These are phyloP conservation scores for Dryomyza anilis DNA, from an alignment of 2,888 invertebrate genomes.

Conservation along the genomic window DNA sequence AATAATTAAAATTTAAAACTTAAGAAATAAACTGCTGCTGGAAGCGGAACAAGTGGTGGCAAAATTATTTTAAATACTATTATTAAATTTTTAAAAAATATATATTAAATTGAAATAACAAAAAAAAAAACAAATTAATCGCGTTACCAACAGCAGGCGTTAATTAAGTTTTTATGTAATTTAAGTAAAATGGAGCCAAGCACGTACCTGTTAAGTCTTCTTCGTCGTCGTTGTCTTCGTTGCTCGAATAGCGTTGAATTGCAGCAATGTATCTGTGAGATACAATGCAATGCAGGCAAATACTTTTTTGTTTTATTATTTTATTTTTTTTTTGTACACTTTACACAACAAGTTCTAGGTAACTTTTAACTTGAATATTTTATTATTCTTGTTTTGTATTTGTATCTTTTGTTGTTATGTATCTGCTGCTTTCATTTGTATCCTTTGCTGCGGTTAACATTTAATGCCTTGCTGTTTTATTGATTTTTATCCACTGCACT, in stretches of 20 bases:
- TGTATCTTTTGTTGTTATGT: background rate
- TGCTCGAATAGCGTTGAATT: background rate
- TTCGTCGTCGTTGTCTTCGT: no score
- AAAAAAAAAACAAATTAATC: background rate
- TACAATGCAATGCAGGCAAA: no score
- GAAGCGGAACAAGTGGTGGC: no score
- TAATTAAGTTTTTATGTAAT: background rate
- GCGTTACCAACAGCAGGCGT: background rate
- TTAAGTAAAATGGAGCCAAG: background rate
- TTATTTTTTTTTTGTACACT: no score
- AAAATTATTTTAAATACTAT: no score
- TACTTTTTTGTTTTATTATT: no score
- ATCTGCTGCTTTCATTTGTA: background rate
- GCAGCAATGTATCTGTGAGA: background rate
- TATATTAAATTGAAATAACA: background rate
- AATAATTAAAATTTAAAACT: no score
- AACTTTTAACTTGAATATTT: no score
- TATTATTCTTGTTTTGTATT: no score
- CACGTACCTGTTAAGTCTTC: background rate
- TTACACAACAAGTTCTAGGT: no score
- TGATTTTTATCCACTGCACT: conserved; percentile 23
- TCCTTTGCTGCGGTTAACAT: background rate
- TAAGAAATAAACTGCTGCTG: no score
- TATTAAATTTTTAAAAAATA: no score
- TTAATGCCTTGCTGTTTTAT: background rate